Base-by-base conservation (phyloP, 2,797 vertebrate genomes). In the Microctenopoma steveboyesi region DNA sequence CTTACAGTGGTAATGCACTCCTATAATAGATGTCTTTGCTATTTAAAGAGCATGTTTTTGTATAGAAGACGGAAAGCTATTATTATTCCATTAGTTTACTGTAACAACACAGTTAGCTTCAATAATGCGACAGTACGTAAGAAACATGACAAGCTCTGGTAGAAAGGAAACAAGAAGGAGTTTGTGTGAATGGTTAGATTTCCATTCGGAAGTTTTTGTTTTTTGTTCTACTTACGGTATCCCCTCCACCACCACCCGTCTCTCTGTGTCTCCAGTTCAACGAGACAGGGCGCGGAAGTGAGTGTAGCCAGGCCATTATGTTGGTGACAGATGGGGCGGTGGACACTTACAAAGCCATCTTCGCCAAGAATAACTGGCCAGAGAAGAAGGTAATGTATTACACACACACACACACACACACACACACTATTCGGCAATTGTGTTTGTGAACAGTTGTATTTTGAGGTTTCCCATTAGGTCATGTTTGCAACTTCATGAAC, bases 281-380 rank as follows among this genome's bases (percentile, higher is more conserved):
- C 69, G 95, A 96, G 87, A 98, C 97, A 1, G 98, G 98, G 63
- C 94, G 97, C 83, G 98, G 98, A 8, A 99, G 98, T 65, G 95
- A 95, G 80, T 99, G 98, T 79, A 99, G 97, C 88, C 97, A 99
- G 87, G 98, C 97, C 79, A 99, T 99, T 86, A 99, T 99, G 98
- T 74, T 99, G 86, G 95, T 99, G 88, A 98, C 98, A 0, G 98
- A 99, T 61, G 98, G 98, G 61, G 98, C 98, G 0, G 97, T 98
- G 84, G 96, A 99, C 84, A 98, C 97, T 0, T 99, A 99, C 0
- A 96, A 99, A 22, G 91, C 95, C 13, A 96, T 98, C 88, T 99
- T 99, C 91, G 96, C 95, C 37, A 98, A 97, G 77, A 96, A 97
- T 85, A 99, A 99, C 67, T 98, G 96, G 96, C 98, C 98, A 4